Conservation (phyloP, 2,797 vertebrate species). For the Paedocypris micromegethes region DNA sequence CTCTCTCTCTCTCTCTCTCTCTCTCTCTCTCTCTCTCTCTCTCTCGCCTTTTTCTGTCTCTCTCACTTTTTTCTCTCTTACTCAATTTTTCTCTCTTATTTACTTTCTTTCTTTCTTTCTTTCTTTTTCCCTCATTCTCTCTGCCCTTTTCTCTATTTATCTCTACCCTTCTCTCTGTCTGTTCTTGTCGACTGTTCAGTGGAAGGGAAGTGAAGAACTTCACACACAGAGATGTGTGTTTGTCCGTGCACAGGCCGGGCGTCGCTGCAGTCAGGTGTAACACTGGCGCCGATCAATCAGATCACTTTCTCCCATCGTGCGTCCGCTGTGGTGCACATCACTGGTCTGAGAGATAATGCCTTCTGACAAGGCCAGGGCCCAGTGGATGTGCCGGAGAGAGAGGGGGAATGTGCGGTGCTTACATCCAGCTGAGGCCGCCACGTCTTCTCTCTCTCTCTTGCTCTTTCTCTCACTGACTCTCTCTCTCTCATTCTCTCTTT, state of each 20-base stretch:
- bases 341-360: slow-evolving; percentile 66
- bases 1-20: too few relatives aligned
- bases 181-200: slow-evolving; percentile 23
- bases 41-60: too few relatives aligned
- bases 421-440: slow-evolving; percentile 57
- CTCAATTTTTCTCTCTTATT: too few relatives aligned
- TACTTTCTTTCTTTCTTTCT: too few relatives aligned
- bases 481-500: too few relatives aligned
- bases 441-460: slow-evolving; percentile 39
- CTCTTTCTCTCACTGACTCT: slow-evolving; percentile 24
- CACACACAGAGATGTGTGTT: slow-evolving; percentile 1
- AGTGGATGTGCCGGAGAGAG: slow-evolving; percentile 47
- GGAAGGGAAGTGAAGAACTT: slow-evolving; percentile 20
- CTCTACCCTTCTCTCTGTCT: slow-evolving; percentile 36
- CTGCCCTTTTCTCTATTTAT: too few relatives aligned
- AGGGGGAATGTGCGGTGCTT: slow-evolving; percentile 37
- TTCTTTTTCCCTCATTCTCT: too few relatives aligned
- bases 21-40: too few relatives aligned
- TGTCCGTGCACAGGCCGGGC: slow-evolving; percentile 17
- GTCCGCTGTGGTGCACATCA: slow-evolving; percentile 64
- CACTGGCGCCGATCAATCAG: slow-evolving; percentile 71
- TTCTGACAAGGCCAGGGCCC: slow-evolving; percentile 77
- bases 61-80: too few relatives aligned
- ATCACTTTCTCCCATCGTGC: slow-evolving; percentile 66
- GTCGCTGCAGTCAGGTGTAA: slow-evolving; percentile 55